These are phyloP conservation scores for Bellardia bayeri DNA, from an alignment of 2,888 invertebrate genomes.

Conservation along the genomic window DNA sequence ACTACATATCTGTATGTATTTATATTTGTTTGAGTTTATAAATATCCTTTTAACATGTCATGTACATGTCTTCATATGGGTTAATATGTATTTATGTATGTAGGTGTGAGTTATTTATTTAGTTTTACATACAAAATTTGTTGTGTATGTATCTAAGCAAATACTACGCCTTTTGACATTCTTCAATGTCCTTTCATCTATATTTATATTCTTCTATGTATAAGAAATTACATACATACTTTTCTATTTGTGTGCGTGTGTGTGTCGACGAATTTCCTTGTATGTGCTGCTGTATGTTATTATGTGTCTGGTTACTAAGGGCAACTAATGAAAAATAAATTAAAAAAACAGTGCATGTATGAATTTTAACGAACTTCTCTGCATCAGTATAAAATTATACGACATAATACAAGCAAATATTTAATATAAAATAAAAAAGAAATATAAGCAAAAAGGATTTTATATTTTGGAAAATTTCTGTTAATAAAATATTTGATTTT, in stretches of 20 bases:
- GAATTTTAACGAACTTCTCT: constrained; percentile 25
- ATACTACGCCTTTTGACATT: constrained; percentile 36
- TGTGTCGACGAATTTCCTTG: neutral
- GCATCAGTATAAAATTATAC: constrained; percentile 17
- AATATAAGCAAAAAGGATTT: neutral
- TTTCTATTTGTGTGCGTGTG: neutral
- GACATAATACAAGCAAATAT: constrained; percentile 40
- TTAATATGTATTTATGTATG: no score
- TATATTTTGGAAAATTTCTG: neutral
- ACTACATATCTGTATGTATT: no score
- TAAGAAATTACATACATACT: neutral
- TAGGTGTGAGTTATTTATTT: no score
- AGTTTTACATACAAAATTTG: neutral
- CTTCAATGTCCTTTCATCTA: constrained; percentile 45
- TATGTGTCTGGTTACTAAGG: constrained; percentile 34
- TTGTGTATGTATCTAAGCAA: neutral
- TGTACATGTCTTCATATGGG: neutral
- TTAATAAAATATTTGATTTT: no score
- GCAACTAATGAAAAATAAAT: constrained; percentile 4
- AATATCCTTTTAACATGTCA: constrained; percentile 37
- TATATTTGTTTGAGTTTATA: constrained; percentile 19
- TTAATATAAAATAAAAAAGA: neutral
- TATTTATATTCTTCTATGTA: neutral
- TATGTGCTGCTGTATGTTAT: neutral
- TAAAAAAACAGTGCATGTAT: neutral